Evolutionary conservation across 1,140 invertebrate species (phyloP), one percentile per base, ranked within the genome.

Genomic region (Lanistes nyassanus): DNA sequence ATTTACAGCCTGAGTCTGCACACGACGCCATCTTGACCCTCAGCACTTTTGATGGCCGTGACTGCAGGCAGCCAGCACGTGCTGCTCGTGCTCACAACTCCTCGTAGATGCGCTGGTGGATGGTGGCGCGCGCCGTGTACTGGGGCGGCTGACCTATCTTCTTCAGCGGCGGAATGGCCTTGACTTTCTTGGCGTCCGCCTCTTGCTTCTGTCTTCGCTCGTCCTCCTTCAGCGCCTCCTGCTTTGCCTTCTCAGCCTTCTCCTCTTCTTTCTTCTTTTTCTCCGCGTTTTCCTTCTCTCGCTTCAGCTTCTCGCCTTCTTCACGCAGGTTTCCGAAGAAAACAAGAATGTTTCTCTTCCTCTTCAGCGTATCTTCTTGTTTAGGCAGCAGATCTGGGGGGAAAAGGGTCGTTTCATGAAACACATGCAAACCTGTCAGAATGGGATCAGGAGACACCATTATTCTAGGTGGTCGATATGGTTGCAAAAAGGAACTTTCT

Each of bases 341-440:
- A 19, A 37, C 26, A 13, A 80, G 66, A 29, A 80, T 76, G 72
- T 78, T 78, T 31, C 75, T 75, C 34, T 76, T 78, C 21, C 75
- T 76, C 21, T 71, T 67, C 29, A 78, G 42, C 2, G 67, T 37
- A 42, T 80, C 79, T 19, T 55, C 62, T 29, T 76, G 60, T 55
- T 75, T 80, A 21, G 77, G 76, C 9, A 34, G n/a, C 31, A 69
- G 47, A n/a, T 58, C 66, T 47, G 39, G 37, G 31, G n/a, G 9
- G n/a, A n/a, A n/a, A n/a, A n/a, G n/a, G n/a, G n/a, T n/a, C n/a
- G n/a, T n/a, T n/a, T n/a, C n/a, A n/a, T n/a, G n/a, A n/a, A n/a
- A n/a, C n/a, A n/a, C n/a, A n/a, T n/a, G n/a, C n/a, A n/a, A n/a
- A n/a, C n/a, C n/a, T n/a, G n/a, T n/a, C n/a, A n/a, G n/a, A n/a